These are phyloP conservation scores for Tragelaphus buxtoni DNA, from an alignment of 2,113 vertebrate genomes.

Conservation along the genomic window DNA sequence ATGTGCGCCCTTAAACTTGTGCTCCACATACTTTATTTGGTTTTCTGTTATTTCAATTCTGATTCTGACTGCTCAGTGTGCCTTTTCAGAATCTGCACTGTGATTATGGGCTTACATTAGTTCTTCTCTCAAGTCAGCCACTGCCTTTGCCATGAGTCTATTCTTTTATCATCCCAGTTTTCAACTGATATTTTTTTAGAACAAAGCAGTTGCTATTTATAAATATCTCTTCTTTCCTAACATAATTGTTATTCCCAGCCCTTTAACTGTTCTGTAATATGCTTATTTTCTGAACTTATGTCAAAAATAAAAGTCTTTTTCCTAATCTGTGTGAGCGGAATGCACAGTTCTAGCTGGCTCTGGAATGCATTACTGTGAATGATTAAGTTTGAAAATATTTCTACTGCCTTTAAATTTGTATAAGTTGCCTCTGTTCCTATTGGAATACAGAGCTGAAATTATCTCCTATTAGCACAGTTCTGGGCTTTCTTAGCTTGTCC, in stretches of 20 bases:
- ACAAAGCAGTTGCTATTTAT: not conserved
- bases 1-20: not conserved
- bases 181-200: not conserved
- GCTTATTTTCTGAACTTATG: not conserved
- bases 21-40: not conserved
- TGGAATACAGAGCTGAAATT: not conserved
- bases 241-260: not conserved
- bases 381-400: not conserved
- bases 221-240: not conserved
- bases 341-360: not conserved
- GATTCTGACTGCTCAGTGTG: not conserved
- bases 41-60: not conserved
- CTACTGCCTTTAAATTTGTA: not conserved
- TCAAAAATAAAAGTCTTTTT: not conserved
- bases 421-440: not conserved
- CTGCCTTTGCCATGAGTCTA: not conserved
- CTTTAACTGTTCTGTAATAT: not conserved
- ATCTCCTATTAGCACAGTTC: not conserved
- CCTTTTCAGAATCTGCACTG: not conserved
- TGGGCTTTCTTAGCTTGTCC: not conserved
- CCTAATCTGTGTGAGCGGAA: not conserved
- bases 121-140: not conserved
- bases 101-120: not conserved
- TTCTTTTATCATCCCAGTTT: not conserved
- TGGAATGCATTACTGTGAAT: not conserved